These are phyloP conservation scores for Eucidaris tribuloides DNA, from an alignment of 35 echinoderm and acorn worm species.

Conservation along the genomic window DNA sequence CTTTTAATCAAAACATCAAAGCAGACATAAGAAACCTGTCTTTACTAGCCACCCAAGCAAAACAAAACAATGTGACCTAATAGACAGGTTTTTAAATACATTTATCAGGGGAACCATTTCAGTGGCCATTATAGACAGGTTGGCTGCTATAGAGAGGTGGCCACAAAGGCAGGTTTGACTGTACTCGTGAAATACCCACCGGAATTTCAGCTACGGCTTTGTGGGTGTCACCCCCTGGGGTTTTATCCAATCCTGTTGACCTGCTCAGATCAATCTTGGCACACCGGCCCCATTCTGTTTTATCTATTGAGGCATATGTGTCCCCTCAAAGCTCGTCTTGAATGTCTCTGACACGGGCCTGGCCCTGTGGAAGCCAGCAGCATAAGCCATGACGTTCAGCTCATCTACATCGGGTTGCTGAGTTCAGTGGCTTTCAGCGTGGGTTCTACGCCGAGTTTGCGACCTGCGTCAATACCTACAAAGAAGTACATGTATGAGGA, in stretches of 20 bases:
- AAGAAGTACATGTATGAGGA: no score
- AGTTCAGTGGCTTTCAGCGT: slow-evolving; percentile 65
- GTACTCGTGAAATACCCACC: no score
- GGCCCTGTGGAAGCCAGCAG: slow-evolving; percentile 63
- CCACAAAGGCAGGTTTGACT: no score
- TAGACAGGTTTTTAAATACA: no score
- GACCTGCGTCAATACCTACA: slow-evolving; percentile 82
- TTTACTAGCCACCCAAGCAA: no score
- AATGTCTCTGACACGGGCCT: slow-evolving; percentile 20
- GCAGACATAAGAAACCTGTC: no score
- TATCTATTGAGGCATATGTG: background rate
- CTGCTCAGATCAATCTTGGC: slow-evolving; percentile 19
- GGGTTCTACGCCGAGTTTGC: slow-evolving; percentile 49
- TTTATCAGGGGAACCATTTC: no score
- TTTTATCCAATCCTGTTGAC: slow-evolving; percentile 13
- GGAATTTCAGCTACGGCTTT: background rate
- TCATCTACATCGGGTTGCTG: slow-evolving; percentile 92
- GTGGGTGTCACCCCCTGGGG: slow-evolving; percentile 4
- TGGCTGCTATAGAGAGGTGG: no score
- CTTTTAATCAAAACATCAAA: no score
- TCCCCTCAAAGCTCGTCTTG: slow-evolving; percentile 11
- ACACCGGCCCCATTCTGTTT: slow-evolving; percentile 65
- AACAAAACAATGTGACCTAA: no score
- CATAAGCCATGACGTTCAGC: slow-evolving; percentile 85
- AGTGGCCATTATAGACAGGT: no score